Base-by-base conservation (phyloP, 2,888 invertebrate genomes). In the Spisula solida region DNA sequence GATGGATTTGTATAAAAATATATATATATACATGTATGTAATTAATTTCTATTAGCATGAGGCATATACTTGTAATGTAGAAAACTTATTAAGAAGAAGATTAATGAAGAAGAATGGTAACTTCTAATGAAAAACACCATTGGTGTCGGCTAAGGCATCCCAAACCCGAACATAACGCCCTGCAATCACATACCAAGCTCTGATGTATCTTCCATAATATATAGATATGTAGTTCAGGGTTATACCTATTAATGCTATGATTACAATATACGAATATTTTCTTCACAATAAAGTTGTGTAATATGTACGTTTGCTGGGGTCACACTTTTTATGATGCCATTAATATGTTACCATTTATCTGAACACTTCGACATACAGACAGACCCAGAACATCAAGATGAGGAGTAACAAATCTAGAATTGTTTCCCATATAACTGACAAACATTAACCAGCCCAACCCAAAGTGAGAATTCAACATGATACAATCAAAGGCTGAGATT, bases 381-480 rank as follows among this genome's bases (percentile, higher is more conserved):
- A n/a, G 60, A 66, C 60, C 8, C 12, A 66, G 6, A n/a, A 66
- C 60, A 66, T 2, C 6, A 6, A 66, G 60, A 66, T 41, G 41
- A 41, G 8, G 25, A 4, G n/a, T 20, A 47, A 51, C 51, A 51
- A 25, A 4, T 66, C 60, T 25, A 25, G 60, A 66, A 66, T 66
- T 25, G n/a, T 66, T 25, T 66, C 60, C 60, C 25, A 66, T 75
- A 75, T 75, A 75, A 75, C 29, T 75, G 75, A 75, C 75, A 75
- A 34, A 34, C 75, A 75, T 41, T 41, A 75, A 31, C 75, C n/a
- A 34, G 75, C 75, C 75, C 75, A 12, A 16, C 75, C 75, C 34
- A 75, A 34, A 75, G 34, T 75, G 75, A 60, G n/a, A 75, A 75
- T 75, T 10, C 1, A 75, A 34, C 16, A 34, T 75, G 34, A 18